These are phyloP conservation scores for Drosophila pachea DNA, from an alignment of 1,140 invertebrate genomes.

Conservation along the genomic window DNA sequence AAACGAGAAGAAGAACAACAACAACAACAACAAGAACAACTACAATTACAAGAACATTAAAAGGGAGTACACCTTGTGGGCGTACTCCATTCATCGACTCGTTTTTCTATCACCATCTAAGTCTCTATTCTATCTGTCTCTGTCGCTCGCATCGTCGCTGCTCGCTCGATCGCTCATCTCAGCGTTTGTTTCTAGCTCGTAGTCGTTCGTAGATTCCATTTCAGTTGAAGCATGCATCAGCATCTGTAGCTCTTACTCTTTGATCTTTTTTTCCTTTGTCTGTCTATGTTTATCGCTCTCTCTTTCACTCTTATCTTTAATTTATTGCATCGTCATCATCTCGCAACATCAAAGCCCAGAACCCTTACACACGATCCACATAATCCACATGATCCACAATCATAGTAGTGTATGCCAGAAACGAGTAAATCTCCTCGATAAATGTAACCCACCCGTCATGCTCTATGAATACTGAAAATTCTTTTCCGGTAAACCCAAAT, in stretches of 20 bases:
- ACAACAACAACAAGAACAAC: conserved; percentile 24
- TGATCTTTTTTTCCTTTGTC: conserved; percentile 24
- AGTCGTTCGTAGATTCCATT: conserved; percentile 26
- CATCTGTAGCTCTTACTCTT: background rate
- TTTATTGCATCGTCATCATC: conserved; percentile 30
- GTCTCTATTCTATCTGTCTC: conserved; percentile 8
- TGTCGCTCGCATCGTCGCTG: conserved; percentile 36
- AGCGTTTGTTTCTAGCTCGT: conserved; percentile 44
- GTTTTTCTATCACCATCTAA: conserved; percentile 26
- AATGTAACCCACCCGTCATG: conserved; percentile 73
- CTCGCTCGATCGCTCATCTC: conserved; percentile 47
- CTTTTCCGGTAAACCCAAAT: conserved; percentile 26
- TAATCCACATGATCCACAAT: conserved; percentile 37
- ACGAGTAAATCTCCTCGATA: conserved; percentile 41
- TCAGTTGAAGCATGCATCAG: conserved; percentile 48
- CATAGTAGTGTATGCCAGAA: conserved; percentile 52
- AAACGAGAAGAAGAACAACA: conserved; percentile 12
- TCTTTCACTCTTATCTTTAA: conserved; percentile 25
- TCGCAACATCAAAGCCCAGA: conserved; percentile 36
- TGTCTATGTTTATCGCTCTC: background rate
- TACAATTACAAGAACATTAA: conserved; percentile 15
- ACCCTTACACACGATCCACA: conserved; percentile 22
- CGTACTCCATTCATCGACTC: conserved; percentile 48
- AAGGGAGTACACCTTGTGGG: background rate
- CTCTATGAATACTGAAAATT: conserved; percentile 31